phyloP scores from a whole-genome alignment of 1,140 invertebrate species.

The Zaprionus gabonicus region DNA sequence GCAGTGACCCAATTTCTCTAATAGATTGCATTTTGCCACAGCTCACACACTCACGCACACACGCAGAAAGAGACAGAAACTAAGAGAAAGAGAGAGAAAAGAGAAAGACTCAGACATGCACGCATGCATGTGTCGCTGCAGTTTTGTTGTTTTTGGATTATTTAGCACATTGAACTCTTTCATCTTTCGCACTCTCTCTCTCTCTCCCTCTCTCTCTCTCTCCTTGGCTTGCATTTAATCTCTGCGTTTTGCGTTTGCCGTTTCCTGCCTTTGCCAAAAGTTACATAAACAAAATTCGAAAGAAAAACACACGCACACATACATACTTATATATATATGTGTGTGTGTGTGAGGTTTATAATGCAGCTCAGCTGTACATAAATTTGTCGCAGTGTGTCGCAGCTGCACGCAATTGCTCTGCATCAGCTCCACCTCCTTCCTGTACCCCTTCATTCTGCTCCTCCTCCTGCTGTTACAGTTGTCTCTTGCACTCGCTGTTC shows the following conservation, averaged over 20 bases:
- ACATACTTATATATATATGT: neutral
- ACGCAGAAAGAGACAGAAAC: neutral
- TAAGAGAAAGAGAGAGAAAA: neutral
- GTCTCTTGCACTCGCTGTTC: conserved; percentile 22
- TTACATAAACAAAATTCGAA: conserved; percentile 39
- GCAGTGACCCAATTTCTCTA: conserved; percentile 80
- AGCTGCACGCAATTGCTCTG: conserved; percentile 36
- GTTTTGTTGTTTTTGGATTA: conserved; percentile 43
- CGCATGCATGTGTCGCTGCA: conserved; percentile 15
- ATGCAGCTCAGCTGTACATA: conserved; percentile 8
- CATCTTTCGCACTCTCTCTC: conserved; percentile 22
- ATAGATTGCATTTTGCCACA: conserved; percentile 75
- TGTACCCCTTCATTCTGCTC: neutral
- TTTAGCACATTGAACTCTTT: conserved; percentile 75
- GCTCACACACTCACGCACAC: conserved; percentile 32
- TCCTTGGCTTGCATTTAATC: conserved; percentile 19
- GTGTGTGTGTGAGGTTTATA: neutral
- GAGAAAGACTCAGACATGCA: conserved; percentile 8
- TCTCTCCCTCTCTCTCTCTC: conserved; percentile 5
- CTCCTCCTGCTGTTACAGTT: neutral
- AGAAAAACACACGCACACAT: conserved; percentile 15
- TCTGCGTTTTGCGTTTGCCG: conserved; percentile 37
- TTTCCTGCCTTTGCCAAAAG: conserved; percentile 47
- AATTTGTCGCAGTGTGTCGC: conserved; percentile 33
- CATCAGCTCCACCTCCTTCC: neutral